These are phyloP conservation scores for Polymixis lichenea DNA, from an alignment of 2,888 invertebrate species.

Conservation along the genomic window DNA sequence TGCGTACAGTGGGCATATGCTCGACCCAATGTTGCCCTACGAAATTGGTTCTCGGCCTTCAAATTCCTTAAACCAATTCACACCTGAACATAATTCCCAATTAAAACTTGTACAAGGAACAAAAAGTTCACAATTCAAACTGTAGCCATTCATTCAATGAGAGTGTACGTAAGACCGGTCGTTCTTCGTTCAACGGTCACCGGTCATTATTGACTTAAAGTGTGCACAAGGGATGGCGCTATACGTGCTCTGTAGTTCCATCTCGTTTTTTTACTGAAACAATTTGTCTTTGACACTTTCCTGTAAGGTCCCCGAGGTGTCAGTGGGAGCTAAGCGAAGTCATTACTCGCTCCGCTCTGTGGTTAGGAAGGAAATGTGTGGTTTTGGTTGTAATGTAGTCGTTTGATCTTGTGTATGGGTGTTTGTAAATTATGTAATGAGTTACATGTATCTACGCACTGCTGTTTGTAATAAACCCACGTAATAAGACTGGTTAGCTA, in stretches of 20 bases:
- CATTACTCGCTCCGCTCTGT: slow-evolving; percentile 19
- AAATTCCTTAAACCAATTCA: slow-evolving; percentile 40
- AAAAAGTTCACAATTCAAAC: slow-evolving; percentile 37
- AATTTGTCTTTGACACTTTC: slow-evolving; percentile 15
- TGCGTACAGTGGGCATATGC: too few species aligned
- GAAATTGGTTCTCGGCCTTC: slow-evolving; percentile 14
- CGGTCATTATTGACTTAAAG: slow-evolving; percentile 34
- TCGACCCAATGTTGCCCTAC: not conserved
- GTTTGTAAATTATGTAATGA: slow-evolving; percentile 25
- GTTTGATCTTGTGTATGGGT: slow-evolving; percentile 17
- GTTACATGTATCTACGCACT: not conserved
- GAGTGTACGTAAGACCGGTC: slow-evolving; percentile 34
- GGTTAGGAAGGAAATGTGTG: slow-evolving; percentile 22
- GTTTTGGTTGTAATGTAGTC: slow-evolving; percentile 20
- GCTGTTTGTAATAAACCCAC: not conserved
- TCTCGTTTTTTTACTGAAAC: not conserved
- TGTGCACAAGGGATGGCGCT: not conserved
- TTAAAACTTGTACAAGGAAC: slow-evolving; percentile 52
- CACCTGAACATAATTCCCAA: slow-evolving; percentile 31
- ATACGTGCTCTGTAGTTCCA: not conserved
- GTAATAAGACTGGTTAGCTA: not conserved
- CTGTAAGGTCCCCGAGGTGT: slow-evolving; percentile 1
- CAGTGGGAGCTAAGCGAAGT: slow-evolving; percentile 1
- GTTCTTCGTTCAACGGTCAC: slow-evolving; percentile 28
- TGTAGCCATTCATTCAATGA: slow-evolving; percentile 38